phyloP scores from a whole-genome alignment of 1,140 invertebrate genomes.

The Anthonomus grandis region DNA sequence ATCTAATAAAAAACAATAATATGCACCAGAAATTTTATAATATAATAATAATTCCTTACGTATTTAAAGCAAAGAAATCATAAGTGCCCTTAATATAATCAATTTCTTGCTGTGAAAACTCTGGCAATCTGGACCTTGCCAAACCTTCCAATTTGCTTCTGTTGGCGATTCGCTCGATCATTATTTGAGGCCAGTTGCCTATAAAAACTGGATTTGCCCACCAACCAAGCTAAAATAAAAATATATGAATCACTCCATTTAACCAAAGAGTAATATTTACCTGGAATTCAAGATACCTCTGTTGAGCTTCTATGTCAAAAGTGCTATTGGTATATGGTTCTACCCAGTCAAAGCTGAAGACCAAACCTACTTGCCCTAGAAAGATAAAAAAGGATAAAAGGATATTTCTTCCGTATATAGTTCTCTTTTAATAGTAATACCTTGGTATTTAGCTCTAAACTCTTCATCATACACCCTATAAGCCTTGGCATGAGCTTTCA shows the following conservation, averaged over 20 bases:
- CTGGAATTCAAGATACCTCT: conserved; percentile 50
- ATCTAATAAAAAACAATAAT: background rate
- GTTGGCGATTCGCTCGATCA: conserved; percentile 54
- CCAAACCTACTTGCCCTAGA: conserved; percentile 51
- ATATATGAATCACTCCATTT: too few species aligned
- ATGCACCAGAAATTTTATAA: too few species aligned
- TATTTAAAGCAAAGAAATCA: conserved; percentile 61
- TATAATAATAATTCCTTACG: too few species aligned
- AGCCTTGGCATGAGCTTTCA: conserved; percentile 38
- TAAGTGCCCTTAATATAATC: conserved; percentile 56
- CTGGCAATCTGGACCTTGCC: conserved; percentile 55
- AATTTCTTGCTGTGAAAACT: conserved; percentile 59
- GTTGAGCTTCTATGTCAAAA: conserved; percentile 49
- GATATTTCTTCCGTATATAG: conserved; percentile 9
- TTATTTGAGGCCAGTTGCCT: conserved; percentile 60
- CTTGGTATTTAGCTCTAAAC: conserved; percentile 30
- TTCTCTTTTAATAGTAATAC: conserved; percentile 11
- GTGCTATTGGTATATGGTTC: conserved; percentile 47
- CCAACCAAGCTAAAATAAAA: conserved; percentile 53
- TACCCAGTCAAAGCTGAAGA: conserved; percentile 48
- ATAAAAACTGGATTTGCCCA: conserved; percentile 61
- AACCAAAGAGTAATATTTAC: too few species aligned
- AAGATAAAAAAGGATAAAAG: background rate
- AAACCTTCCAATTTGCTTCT: conserved; percentile 58
- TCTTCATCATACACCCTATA: conserved; percentile 37